Base-by-base conservation (phyloP, 2,888 invertebrate species). In the Eupeodes luniger region DNA sequence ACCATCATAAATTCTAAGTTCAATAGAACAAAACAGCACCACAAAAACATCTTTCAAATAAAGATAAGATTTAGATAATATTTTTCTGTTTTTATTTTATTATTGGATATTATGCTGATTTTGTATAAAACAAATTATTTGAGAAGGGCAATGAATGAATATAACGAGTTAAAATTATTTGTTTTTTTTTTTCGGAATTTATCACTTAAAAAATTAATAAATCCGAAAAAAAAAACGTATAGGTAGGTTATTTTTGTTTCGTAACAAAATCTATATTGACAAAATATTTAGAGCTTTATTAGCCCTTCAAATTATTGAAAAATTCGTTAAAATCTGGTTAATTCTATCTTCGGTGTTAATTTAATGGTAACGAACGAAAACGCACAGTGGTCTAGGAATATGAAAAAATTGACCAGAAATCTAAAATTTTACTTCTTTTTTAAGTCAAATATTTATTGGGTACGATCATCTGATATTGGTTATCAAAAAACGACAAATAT, bases 261-360 rank as follows among this genome's bases (percentile, higher is more conserved):
- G 34, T 53, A 51, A 67, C 67, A 53, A 51, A 44, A 44, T 11
- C 67, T 40, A 7, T 69, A 69, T 69, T 69, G 51, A 69, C 69
- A 53, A 69, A 11, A 53, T 53, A 53, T 53, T 69, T 69, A 69
- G 69, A 69, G 69, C 69, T 69, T 53, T 53, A 53, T 66, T 66
- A 66, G 47, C 66, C 66, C 19, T 66, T 27, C 10, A 14, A 36
- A 69, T 69, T 40, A 40, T 40, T 69, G 53, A 69, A 36, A 27
- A 51, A 69, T 53, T 69, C 53, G 53, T 51, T 40, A 10, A 69
- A 69, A 53, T 12, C 53, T n/a, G 16, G 10, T 51, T 2, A 14
- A 53, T 69, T 36, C 12, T 51, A 51, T 53, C n/a, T 5, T 0
- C 51, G 69, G 69, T 69, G 69, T 53, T 69, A 69, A 69, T 69